Evolutionary conservation across 2,888 invertebrate species (phyloP).

Genomic region (Helobdella robusta): DNA sequence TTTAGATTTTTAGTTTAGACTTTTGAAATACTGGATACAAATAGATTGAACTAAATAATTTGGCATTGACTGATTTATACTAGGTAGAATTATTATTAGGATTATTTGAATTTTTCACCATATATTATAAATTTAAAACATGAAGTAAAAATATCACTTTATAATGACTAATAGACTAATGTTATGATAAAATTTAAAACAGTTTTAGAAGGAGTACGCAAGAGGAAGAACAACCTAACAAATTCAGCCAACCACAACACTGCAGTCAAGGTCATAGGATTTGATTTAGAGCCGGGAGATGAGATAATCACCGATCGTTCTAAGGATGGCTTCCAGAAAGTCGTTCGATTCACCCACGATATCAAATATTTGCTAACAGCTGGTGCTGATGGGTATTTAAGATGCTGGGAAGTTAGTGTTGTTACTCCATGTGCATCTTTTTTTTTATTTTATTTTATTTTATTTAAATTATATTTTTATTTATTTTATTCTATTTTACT

Average conservation of each 20-base stretch:
- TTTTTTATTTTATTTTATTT: too few species aligned
- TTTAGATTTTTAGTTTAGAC: too few species aligned
- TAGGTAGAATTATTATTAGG: not conserved
- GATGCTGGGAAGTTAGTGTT: slow-evolving; percentile 64
- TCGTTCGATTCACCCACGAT: slow-evolving; percentile 68
- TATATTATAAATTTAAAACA: not conserved
- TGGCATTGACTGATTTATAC: not conserved
- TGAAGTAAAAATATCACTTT: not conserved
- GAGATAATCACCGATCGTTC: slow-evolving; percentile 47
- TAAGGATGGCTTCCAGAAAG: slow-evolving; percentile 68
- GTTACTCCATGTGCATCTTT: not conserved
- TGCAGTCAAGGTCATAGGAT: slow-evolving; percentile 42
- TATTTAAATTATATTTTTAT: too few species aligned
- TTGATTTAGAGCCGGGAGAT: slow-evolving; percentile 45
- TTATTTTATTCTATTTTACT: too few species aligned
- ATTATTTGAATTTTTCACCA: too few species aligned
- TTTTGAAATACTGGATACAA: too few species aligned
- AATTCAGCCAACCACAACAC: slow-evolving; percentile 27
- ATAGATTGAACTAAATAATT: too few species aligned
- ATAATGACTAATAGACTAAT: slow-evolving; percentile 1
- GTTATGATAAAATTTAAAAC: not conserved
- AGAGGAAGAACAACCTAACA: slow-evolving; percentile 35
- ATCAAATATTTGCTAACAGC: slow-evolving; percentile 78
- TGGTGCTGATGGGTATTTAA: slow-evolving; percentile 75
- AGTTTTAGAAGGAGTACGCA: slow-evolving; percentile 33